Conservation (phyloP, 2,113 vertebrate species). For the Prolemur simus region DNA sequence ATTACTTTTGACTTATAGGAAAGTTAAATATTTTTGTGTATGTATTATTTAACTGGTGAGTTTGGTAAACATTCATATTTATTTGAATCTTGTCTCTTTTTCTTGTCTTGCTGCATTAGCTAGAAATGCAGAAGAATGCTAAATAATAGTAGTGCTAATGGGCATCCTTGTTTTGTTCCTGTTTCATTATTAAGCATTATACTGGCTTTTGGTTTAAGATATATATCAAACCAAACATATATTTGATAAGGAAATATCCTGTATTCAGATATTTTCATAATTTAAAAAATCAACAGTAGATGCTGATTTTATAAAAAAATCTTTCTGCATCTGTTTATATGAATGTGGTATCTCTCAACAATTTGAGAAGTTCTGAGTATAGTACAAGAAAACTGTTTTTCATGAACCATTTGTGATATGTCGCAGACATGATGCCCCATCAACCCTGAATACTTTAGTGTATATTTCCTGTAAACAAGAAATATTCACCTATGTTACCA, state of each 20-base stretch:
- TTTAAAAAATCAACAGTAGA: not conserved
- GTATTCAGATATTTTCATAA: not conserved
- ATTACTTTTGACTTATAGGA: conserved; percentile 6
- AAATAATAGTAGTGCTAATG: not conserved
- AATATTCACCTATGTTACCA: not conserved
- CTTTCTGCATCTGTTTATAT: not conserved
- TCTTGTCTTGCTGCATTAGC: not conserved
- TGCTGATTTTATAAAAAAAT: not conserved
- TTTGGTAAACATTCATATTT: not conserved
- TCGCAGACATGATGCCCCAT: not conserved
- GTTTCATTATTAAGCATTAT: not conserved
- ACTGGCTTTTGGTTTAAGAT: not conserved
- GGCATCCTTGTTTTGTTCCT: not conserved
- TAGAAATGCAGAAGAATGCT: not conserved
- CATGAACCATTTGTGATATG: not conserved
- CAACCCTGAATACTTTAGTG: not conserved
- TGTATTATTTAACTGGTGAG: not conserved
- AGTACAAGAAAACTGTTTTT: not conserved
- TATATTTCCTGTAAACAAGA: not conserved
- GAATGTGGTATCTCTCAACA: not conserved
- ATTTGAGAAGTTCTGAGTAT: not conserved
- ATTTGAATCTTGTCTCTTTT: not conserved
- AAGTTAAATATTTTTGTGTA: not conserved
- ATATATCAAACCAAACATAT: not conserved
- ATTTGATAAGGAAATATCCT: not conserved